These are phyloP conservation scores for Drosophila nebulosa DNA, from an alignment of 1,140 invertebrate species.

Conservation along the genomic window DNA sequence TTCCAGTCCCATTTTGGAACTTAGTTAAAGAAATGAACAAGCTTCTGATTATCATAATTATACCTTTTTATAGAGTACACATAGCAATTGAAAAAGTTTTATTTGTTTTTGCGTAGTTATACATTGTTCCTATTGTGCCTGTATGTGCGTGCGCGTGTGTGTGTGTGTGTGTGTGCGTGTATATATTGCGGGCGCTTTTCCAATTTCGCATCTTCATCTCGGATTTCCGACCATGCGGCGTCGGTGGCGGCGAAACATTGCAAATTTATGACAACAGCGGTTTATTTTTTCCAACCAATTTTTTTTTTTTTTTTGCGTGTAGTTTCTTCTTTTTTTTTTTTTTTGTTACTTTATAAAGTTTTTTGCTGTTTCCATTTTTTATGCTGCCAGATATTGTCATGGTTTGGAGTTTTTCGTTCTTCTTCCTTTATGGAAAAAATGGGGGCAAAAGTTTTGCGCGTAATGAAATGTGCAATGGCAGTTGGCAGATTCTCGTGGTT, in stretches of 20 bases:
- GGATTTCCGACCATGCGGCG: conserved; percentile 35
- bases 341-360: background rate
- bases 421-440: background rate
- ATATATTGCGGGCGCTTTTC: conserved; percentile 35
- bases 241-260: conserved; percentile 5
- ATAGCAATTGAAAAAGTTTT: background rate
- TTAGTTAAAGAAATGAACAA: background rate
- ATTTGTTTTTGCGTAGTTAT: background rate
- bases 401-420: conserved; percentile 2
- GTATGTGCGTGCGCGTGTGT: background rate
- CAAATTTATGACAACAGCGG: conserved; percentile 1
- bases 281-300: background rate
- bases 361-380: conserved; percentile 2
- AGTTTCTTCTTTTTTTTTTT: no score
- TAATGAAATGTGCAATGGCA: conserved; percentile 10
- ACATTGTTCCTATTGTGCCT: background rate
- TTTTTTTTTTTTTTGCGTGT: background rate
- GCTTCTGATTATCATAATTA: background rate
- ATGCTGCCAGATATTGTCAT: conserved; percentile 4
- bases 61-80: background rate
- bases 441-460: conserved; percentile 6
- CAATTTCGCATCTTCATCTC: conserved; percentile 47
- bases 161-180: background rate
- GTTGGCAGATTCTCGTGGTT: conserved; percentile 1
- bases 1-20: no score